A percentile compares a stretch with the other conserved stretches of the same genome.
These are phyloP conservation scores for Darevskia mixta DNA, from an alignment of 2,797 vertebrate species.

Conservation along the genomic window DNA sequence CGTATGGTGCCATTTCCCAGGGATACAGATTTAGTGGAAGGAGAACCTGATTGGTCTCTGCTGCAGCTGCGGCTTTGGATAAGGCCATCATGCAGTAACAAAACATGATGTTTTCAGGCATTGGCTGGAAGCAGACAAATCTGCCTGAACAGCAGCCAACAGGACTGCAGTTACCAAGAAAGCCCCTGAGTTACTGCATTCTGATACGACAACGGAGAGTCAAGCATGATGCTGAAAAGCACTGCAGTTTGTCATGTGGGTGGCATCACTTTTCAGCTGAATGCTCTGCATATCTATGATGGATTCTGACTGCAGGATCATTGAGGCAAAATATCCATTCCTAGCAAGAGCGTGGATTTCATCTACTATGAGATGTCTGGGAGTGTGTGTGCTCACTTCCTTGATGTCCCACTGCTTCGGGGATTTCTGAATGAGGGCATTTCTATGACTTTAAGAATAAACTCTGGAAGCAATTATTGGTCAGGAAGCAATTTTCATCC, in stretches of 20 bases:
- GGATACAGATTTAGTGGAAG: neutral
- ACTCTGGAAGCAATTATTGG: neutral
- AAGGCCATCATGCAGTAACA: rapidly evolving
- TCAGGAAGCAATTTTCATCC: neutral
- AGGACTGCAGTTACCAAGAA: neutral
- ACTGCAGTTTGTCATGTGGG: neutral
- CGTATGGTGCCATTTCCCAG: neutral
- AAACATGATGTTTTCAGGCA: neutral
- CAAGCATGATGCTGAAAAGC: neutral
- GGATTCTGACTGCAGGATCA: neutral
- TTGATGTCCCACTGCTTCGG: neutral
- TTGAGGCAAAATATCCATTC: neutral
- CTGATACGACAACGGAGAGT: neutral
- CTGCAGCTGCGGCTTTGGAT: slow-evolving; percentile 4
- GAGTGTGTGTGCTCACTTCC: no score
- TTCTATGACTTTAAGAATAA: neutral
- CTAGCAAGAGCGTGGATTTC: neutral
- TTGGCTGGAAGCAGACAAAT: slow-evolving; percentile 5
- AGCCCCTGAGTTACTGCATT: neutral
- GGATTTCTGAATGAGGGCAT: neutral
- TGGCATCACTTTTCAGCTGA: slow-evolving; percentile 6
- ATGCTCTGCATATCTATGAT: neutral
- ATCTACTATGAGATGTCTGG: neutral
- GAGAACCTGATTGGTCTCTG: neutral
- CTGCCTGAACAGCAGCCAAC: neutral